phyloP scores from a whole-genome alignment of 1,140 invertebrate species.

The Drosophila obscura region DNA sequence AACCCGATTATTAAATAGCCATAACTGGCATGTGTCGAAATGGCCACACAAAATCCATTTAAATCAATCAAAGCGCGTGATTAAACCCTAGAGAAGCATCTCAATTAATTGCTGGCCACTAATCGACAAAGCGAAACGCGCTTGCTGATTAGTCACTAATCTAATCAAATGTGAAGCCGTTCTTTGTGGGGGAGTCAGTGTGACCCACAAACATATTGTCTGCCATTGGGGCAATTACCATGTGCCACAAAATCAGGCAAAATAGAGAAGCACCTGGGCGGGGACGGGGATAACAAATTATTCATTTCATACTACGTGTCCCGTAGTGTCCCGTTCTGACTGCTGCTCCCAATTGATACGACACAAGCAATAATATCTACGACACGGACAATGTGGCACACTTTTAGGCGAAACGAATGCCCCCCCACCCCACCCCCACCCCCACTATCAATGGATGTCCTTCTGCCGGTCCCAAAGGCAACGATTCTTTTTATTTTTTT shows the following conservation, averaged over 20 bases:
- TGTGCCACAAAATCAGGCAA: too few species aligned
- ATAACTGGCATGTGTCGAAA: too few species aligned
- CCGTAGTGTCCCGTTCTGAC: background rate
- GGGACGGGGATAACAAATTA: constrained; percentile 38
- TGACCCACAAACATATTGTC: constrained; percentile 42
- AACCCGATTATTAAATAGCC: background rate
- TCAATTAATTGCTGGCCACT: constrained; percentile 22
- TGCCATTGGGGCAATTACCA: constrained; percentile 55
- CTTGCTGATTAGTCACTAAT: constrained; percentile 48
- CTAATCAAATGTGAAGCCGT: constrained; percentile 56
- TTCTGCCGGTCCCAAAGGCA: too few species aligned
- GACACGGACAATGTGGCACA: constrained; percentile 46
- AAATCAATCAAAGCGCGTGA: background rate
- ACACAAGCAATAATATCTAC: constrained; percentile 27
- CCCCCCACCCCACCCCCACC: background rate
- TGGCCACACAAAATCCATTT: constrained; percentile 8
- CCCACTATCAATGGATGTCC: background rate
- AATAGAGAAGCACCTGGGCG: too few species aligned
- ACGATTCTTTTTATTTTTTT: too few species aligned
- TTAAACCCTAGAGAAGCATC: constrained; percentile 18
- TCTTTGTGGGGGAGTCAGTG: constrained; percentile 4
- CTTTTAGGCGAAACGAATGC: constrained; percentile 36
- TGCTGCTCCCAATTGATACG: constrained; percentile 57
- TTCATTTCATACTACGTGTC: constrained; percentile 48
- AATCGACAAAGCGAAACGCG: constrained; percentile 2